A percentile compares a stretch with the other conserved stretches of the same genome.
phyloP scores from a whole-genome alignment of 2,797 vertebrate genomes.

The Emydoidea blandingii region DNA sequence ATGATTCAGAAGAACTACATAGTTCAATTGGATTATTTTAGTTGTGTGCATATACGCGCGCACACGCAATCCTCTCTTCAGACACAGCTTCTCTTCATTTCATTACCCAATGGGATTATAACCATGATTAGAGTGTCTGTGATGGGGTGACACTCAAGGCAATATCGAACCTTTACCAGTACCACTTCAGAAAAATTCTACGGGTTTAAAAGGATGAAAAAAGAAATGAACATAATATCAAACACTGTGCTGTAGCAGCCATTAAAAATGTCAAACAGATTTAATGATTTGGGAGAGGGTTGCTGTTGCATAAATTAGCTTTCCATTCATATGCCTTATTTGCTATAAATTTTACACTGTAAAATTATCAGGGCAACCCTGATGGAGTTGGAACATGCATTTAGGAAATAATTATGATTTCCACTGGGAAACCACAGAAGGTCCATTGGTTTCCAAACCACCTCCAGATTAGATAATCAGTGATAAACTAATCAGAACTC shows the following conservation, averaged over 20 bases:
- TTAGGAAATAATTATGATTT: constrained; percentile 74
- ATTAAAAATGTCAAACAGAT: constrained; percentile 63
- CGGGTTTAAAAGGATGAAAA: constrained; percentile 23
- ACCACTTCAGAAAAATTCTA: neutral
- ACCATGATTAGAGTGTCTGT: neutral
- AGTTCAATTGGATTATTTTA: constrained; percentile 71
- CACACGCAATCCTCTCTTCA: neutral
- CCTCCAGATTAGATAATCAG: constrained; percentile 71
- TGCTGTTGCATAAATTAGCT: constrained; percentile 77
- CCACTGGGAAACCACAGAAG: constrained; percentile 73
- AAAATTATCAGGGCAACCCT: constrained; percentile 76
- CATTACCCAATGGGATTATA: neutral
- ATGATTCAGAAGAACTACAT: constrained; percentile 59
- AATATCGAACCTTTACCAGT: neutral
- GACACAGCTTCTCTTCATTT: constrained; percentile 20
- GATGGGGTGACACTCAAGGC: constrained; percentile 9
- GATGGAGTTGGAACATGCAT: constrained; percentile 74
- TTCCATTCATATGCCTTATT: constrained; percentile 73
- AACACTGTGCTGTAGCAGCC: constrained; percentile 62
- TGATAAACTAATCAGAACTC: constrained; percentile 10
- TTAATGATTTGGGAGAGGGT: constrained; percentile 71
- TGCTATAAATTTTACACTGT: constrained; percentile 74
- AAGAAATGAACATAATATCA: constrained; percentile 69
- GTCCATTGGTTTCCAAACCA: constrained; percentile 67
- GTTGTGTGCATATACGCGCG: neutral